Conservation (phyloP, 2,797 vertebrate genomes). For the Naso thynnoides region DNA sequence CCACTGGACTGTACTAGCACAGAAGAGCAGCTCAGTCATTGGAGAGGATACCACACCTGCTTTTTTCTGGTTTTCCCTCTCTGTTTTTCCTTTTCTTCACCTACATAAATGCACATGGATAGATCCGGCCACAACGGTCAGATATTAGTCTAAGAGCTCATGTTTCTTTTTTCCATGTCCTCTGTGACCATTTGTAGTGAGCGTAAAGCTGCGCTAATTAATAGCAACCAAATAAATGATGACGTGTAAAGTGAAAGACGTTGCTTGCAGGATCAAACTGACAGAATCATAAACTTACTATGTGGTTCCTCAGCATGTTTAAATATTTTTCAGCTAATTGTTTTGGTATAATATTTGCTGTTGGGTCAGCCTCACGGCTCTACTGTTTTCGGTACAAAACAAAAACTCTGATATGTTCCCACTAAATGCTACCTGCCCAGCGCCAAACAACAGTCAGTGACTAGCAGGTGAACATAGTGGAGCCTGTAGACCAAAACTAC, state of each 20-base stretch:
- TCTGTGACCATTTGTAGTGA: not conserved
- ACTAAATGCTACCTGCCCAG: not conserved
- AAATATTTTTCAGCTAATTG: not conserved
- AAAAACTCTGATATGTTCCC: not conserved
- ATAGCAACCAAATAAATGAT: conserved; percentile 4
- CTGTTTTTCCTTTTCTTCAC: not conserved
- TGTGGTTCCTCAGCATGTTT: not conserved
- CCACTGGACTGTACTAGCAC: conserved; percentile 59
- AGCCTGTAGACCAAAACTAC: not conserved
- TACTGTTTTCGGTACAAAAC: not conserved
- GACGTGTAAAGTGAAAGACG: conserved; percentile 5
- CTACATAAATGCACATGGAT: not conserved
- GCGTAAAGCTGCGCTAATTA: not conserved
- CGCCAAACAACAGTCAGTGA: not conserved
- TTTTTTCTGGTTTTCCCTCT: conserved; percentile 31
- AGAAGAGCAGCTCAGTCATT: conserved; percentile 43
- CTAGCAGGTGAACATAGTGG: not conserved
- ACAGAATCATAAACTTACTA: not conserved
- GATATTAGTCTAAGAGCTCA: not conserved
- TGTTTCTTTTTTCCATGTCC: conserved; percentile 2
- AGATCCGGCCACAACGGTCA: not conserved
- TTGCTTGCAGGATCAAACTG: not conserved
- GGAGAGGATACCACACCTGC: conserved; percentile 40
- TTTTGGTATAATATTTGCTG: not conserved
- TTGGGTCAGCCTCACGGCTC: not conserved